Evolutionary conservation across 1,140 invertebrate genomes (phyloP).

Genomic region (Reticulitermes speratus): DNA sequence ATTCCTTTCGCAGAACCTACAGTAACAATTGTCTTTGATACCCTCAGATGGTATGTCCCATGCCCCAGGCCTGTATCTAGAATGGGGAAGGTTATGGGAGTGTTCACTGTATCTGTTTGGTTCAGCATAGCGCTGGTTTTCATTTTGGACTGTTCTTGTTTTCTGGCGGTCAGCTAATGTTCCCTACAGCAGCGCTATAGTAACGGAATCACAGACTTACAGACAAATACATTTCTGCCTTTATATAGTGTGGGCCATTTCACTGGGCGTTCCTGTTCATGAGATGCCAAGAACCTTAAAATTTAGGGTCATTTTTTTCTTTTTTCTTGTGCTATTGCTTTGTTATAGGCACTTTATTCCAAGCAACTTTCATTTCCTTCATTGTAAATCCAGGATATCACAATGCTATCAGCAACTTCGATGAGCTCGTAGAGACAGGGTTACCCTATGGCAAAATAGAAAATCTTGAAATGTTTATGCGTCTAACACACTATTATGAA

Average conservation of each 20-base stretch:
- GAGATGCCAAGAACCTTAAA: not conserved
- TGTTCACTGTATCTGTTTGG: not conserved
- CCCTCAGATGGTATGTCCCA: not conserved
- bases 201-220: not conserved
- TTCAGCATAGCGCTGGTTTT: not conserved
- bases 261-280: not conserved
- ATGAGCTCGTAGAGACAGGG: not conserved
- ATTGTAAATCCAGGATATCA: not conserved
- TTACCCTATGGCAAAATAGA: not conserved
- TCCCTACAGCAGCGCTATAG: not conserved
- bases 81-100: not conserved
- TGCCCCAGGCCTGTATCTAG: not conserved
- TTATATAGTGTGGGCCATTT: not conserved
- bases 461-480: not conserved
- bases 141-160: not conserved
- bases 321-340: not conserved
- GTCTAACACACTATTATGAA: not conserved
- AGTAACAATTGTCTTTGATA: not conserved
- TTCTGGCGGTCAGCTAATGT: not conserved
- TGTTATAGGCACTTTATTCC: not conserved
- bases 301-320: not conserved
- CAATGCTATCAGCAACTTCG: not conserved
- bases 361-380: not conserved
- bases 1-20: not conserved
- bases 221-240: not conserved